Percentiles rank a stretch among this genome's conserved stretches.
Evolutionary conservation across 2,797 vertebrate genomes (phyloP).

Genomic region (Saguinus oedipus): DNA sequence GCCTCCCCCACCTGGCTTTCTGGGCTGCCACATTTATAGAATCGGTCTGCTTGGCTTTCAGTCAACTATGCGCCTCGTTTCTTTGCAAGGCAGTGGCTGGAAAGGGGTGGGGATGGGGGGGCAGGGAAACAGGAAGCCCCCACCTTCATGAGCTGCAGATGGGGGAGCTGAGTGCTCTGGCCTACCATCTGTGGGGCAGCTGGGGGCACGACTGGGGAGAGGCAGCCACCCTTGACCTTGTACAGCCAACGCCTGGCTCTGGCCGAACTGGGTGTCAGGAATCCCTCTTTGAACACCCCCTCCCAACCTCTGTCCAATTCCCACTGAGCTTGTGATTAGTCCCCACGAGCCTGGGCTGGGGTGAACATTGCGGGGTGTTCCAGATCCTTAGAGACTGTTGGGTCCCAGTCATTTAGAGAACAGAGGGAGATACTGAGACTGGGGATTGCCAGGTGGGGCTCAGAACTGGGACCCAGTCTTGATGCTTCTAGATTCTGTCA

Average conservation of each 20-base stretch:
- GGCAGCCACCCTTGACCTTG: conserved; percentile 28
- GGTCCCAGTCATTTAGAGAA: not conserved
- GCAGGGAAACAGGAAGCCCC: conserved; percentile 69
- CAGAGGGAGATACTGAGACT: not conserved
- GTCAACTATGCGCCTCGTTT: conserved; percentile 82
- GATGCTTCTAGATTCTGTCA: not conserved
- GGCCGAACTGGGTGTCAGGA: not conserved
- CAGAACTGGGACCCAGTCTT: not conserved
- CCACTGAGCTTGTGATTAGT: not conserved
- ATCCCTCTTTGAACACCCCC: not conserved
- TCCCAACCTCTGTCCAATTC: not conserved
- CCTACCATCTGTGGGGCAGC: not conserved
- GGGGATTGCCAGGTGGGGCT: not conserved
- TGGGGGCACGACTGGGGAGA: not conserved
- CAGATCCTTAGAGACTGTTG: not conserved
- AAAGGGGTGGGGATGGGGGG: conserved; percentile 65
- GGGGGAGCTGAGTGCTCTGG: not conserved
- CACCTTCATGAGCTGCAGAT: conserved; percentile 42
- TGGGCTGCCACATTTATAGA: conserved; percentile 78
- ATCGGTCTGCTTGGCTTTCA: conserved; percentile 80
- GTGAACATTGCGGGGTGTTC: not conserved
- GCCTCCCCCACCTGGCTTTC: conserved; percentile 51
- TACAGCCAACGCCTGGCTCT: not conserved
- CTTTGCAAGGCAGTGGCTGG: conserved; percentile 75
- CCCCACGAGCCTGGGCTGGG: not conserved